These are phyloP conservation scores for Gnatocerus cornutus DNA, from an alignment of 2,888 invertebrate species.

Conservation along the genomic window DNA sequence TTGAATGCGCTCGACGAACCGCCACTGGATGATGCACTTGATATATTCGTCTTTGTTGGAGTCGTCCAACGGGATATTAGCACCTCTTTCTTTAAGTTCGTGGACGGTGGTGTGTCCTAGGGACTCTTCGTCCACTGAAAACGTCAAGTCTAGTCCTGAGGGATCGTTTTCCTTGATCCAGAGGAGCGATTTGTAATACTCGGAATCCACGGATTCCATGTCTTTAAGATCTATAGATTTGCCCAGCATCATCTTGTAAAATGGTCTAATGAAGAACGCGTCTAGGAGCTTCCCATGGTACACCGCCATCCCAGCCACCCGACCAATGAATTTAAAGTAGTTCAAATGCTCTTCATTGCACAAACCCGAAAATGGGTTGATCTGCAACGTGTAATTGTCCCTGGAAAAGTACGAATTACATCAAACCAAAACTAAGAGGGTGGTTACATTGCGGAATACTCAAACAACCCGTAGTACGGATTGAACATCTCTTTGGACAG, in stretches of 20 bases:
- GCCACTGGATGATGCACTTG: conserved; percentile 97
- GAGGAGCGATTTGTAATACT: conserved; percentile 97
- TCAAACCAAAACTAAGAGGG: not conserved
- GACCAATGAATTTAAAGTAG: conserved; percentile 99
- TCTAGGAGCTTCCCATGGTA: conserved; percentile 98
- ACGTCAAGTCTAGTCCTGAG: conserved; percentile 93
- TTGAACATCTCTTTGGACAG: conserved; percentile 99
- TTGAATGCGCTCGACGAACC: conserved; percentile 96
- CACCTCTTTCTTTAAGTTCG: conserved; percentile 93
- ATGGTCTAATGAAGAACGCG: conserved; percentile 99
- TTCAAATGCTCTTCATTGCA: conserved; percentile 98
- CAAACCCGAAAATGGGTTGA: conserved; percentile 97
- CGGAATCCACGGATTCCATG: conserved; percentile 99
- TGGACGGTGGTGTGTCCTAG: conserved; percentile 95
- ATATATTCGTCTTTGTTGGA: conserved; percentile 98
- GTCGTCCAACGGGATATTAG: conserved; percentile 91
- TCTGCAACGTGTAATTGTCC: conserved; percentile 99
- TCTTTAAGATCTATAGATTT: conserved; percentile 95
- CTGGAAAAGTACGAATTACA: conserved; percentile 70
- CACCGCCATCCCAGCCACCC: conserved; percentile 99
- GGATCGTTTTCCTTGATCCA: conserved; percentile 99
- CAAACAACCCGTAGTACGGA: conserved; percentile 99
- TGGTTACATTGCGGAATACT: conserved; percentile 97
- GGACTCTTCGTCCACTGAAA: conserved; percentile 97
- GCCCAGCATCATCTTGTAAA: conserved; percentile 99